Evolutionary conservation across 2,888 invertebrate species (phyloP).

Genomic region (Sycophila texana): DNA sequence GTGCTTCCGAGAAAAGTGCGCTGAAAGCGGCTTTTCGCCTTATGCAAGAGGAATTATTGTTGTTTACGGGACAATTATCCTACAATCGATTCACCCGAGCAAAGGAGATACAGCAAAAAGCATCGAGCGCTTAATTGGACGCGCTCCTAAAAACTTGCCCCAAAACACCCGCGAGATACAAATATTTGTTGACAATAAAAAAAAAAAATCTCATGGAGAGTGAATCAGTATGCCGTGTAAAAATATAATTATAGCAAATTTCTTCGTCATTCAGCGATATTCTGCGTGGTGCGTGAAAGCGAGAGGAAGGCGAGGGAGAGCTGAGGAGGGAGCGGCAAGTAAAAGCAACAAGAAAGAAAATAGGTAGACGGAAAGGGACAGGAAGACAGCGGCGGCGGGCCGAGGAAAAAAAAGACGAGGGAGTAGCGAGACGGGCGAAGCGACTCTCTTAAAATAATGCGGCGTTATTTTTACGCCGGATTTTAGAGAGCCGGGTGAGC

Average conservation of each 20-base stretch:
- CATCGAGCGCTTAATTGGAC: neutral
- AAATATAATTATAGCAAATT: no score
- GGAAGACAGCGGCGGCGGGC: conserved; percentile 23
- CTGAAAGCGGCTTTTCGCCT: neutral
- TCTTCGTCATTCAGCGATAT: no score
- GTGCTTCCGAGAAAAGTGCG: conserved; percentile 15
- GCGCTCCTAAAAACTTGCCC: no score
- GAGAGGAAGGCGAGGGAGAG: neutral
- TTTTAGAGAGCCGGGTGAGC: conserved; percentile 39
- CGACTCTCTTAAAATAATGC: conserved; percentile 55
- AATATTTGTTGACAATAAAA: no score
- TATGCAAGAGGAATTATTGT: neutral
- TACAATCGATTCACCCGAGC: neutral
- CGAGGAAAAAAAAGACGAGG: conserved; percentile 2
- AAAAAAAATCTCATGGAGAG: no score
- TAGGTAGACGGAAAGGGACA: conserved; percentile 16
- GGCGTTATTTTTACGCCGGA: conserved; percentile 54
- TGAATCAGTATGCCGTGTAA: no score
- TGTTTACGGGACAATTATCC: neutral
- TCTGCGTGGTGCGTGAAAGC: neutral
- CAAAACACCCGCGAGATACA: no score
- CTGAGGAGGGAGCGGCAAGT: neutral
- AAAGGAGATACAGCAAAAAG: neutral
- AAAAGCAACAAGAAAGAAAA: neutral
- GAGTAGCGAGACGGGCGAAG: conserved; percentile 11